Percentiles rank a stretch among this genome's conserved stretches.
Conservation (phyloP, 2,888 invertebrate species). For the Catocala sponsa region DNA sequence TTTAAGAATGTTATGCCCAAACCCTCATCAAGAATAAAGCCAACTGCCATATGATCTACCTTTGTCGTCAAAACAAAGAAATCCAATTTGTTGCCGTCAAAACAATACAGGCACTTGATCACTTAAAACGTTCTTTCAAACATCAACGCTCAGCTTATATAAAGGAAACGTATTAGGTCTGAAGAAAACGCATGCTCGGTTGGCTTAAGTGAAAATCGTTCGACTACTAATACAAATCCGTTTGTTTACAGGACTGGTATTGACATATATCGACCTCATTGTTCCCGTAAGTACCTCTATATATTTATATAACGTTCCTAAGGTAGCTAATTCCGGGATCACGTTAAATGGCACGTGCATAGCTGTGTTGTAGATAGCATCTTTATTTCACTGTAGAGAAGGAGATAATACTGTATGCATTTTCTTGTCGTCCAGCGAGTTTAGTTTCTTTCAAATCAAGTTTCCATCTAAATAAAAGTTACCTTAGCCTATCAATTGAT, state of each 20-base stretch:
- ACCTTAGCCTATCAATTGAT: no score
- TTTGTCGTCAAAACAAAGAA: constrained; percentile 13
- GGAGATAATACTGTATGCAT: neutral
- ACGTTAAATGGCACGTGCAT: neutral
- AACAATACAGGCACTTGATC: constrained; percentile 13
- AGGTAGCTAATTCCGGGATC: neutral
- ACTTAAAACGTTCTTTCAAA: constrained; percentile 18
- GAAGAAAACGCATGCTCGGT: constrained; percentile 21
- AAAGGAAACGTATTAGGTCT: constrained; percentile 13
- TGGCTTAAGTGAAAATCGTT: constrained; percentile 28
- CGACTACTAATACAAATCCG: constrained; percentile 33
- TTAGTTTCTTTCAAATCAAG: no score
- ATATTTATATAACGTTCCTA: constrained; percentile 11
- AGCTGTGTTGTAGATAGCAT: neutral
- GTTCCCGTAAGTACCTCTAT: constrained; percentile 55
- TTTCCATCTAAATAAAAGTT: no score
- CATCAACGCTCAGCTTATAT: constrained; percentile 31
- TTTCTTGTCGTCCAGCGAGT: neutral
- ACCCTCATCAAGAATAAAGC: neutral
- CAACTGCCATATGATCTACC: neutral
- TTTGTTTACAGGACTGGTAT: constrained; percentile 58
- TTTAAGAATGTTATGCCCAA: neutral
- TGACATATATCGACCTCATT: constrained; percentile 50
- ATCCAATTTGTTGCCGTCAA: constrained; percentile 21
- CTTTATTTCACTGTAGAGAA: no score